Base-by-base conservation (phyloP, 1,140 invertebrate species). In the Schlechtendalia chinensis region DNA sequence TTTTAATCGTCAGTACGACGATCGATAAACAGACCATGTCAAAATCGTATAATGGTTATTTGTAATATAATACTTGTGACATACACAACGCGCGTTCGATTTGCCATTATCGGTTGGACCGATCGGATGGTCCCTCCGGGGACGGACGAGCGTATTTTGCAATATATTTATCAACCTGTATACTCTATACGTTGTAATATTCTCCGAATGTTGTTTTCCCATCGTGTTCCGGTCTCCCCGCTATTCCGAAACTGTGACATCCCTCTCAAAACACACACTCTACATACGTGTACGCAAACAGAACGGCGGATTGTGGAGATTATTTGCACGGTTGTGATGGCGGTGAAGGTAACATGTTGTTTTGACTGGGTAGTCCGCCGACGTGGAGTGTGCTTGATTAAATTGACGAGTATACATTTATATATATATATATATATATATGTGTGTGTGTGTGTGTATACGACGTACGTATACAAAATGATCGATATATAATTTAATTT, bases 401-500 rank as follows among this genome's bases (percentile, higher is more conserved):
- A 58, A 58, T 58, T 58, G 22, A 58, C 54, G 54, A n/a, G n/a
- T n/a, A n/a, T n/a, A n/a, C n/a, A n/a, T n/a, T n/a, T n/a, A n/a
- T n/a, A n/a, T n/a, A n/a, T n/a, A n/a, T n/a, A n/a, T n/a, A n/a
- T 22, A 50, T 50, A 12, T 50, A 8, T 39, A 8, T 39, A 3
- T 27, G 24, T 27, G 58, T 22, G 14, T 59, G 5, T 17, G 24
- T 27, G 58, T 1, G 58, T 14, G 24, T 59, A 22, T 24, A 24
- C 27, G 24, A 59, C 8, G 12, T 50, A 61, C 16, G 59, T 17
- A 50, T 12, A 17, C 27, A 67, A 16, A 67, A 27, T 45, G 63
- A 67, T 67, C 19, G n/a, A 67, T 45, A 5, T 47, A 12, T 67
- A 67, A 67, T 67, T 67, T 45, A 67, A 47, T 67, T 67, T 45